Evolutionary conservation across 2,888 invertebrate genomes (phyloP).

Genomic region (Leptopterna dolabrata): DNA sequence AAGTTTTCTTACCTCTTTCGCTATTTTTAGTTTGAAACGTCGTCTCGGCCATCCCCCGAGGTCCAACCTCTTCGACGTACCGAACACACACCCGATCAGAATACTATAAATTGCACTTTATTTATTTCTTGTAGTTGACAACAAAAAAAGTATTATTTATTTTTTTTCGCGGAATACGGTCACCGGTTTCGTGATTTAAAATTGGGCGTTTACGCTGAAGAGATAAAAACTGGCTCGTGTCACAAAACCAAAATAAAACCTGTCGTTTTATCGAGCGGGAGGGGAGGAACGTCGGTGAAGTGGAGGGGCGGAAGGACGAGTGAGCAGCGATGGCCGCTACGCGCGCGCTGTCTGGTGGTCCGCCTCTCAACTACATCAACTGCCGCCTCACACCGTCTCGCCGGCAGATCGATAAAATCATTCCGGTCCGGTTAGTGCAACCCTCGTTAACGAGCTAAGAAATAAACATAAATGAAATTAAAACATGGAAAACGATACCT

Average conservation of each 20-base stretch:
- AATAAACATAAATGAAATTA: no score
- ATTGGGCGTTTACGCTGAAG: not conserved
- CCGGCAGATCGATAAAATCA: slow-evolving; percentile 26
- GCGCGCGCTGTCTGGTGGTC: not conserved
- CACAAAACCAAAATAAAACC: slow-evolving; percentile 26
- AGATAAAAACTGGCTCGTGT: not conserved
- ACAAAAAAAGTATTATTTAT: not conserved
- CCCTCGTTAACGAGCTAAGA: not conserved
- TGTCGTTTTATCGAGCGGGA: slow-evolving; percentile 19
- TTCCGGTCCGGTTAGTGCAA: not conserved
- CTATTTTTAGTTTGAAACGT: slow-evolving; percentile 17
- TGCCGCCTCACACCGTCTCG: not conserved
- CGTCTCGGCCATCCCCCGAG: slow-evolving; percentile 30
- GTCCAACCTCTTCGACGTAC: slow-evolving; percentile 20
- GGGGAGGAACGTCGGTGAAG: not conserved
- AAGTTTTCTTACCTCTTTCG: slow-evolving; percentile 12
- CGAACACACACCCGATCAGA: not conserved
- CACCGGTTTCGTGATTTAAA: not conserved
- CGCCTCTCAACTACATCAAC: not conserved
- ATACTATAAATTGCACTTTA: not conserved
- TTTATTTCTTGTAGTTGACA: not conserved
- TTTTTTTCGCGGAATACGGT: not conserved
- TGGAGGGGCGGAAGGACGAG: not conserved
- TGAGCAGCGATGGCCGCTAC: not conserved
- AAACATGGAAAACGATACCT: no score